Conservation (phyloP, 2,113 vertebrate species). For the Xiphorhynchus elegans region DNA sequence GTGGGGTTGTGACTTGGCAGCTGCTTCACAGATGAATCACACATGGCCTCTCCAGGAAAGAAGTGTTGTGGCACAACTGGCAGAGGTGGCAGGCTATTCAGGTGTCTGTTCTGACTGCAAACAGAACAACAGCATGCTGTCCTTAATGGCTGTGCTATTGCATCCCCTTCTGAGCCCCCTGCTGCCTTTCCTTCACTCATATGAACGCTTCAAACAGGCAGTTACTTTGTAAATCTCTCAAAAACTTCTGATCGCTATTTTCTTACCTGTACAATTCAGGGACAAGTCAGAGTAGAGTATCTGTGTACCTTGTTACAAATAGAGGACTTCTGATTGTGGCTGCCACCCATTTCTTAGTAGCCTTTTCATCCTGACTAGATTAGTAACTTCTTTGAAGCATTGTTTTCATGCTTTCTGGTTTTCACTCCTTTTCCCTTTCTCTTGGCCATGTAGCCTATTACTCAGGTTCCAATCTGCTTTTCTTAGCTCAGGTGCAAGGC, state of each 20-base stretch:
- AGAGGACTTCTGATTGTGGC: background rate
- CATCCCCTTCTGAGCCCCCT: background rate
- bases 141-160: background rate
- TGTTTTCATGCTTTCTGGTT: background rate
- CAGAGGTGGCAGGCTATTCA: background rate
- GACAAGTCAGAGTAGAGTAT: background rate
- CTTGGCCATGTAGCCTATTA: background rate
- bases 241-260: background rate
- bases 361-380: background rate
- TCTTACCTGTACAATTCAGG: background rate
- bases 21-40: background rate
- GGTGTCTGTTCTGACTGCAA: background rate
- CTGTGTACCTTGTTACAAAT: background rate
- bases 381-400: background rate
- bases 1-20: background rate
- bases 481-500: background rate
- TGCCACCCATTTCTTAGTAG: background rate
- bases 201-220: background rate
- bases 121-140: background rate
- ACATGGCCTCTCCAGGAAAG: background rate
- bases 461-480: background rate
- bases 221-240: background rate
- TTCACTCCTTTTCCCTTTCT: background rate
- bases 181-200: background rate
- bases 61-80: background rate